phyloP scores from a whole-genome alignment of 2,888 invertebrate species.

The Penaeus monodon region DNA sequence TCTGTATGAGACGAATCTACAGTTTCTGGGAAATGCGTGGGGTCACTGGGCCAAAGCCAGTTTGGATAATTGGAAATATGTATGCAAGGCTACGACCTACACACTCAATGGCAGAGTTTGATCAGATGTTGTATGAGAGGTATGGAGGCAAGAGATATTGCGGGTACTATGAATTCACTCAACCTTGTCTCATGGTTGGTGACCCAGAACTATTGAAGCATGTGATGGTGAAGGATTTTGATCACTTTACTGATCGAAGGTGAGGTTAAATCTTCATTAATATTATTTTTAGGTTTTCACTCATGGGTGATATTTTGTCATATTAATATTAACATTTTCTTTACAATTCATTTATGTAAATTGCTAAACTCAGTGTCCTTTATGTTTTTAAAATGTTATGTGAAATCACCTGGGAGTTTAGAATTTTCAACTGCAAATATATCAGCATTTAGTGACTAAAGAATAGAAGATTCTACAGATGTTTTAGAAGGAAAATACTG shows the following conservation, averaged over 20 bases:
- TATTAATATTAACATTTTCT: background rate
- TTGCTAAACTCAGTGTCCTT: no score
- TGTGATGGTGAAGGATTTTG: conserved; percentile 64
- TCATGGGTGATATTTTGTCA: background rate
- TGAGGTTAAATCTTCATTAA: conserved; percentile 1
- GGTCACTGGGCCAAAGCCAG: conserved; percentile 52
- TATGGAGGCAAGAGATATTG: conserved; percentile 58
- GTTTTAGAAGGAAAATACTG: no score
- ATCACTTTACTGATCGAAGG: conserved; percentile 65
- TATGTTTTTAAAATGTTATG: background rate
- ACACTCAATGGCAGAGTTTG: conserved; percentile 58
- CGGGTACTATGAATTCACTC: conserved; percentile 63
- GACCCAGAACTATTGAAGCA: conserved; percentile 61
- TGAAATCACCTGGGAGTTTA: background rate
- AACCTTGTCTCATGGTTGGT: conserved; percentile 63
- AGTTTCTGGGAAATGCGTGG: conserved; percentile 54
- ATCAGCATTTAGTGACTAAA: no score
- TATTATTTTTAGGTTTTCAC: background rate
- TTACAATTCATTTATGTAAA: no score
- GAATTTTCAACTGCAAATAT: no score
- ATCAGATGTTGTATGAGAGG: conserved; percentile 55
- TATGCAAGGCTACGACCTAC: conserved; percentile 53
- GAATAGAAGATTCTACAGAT: no score
- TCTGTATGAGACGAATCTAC: conserved; percentile 39
- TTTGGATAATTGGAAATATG: conserved; percentile 62